A percentile compares a stretch with the other conserved stretches of the same genome.
Evolutionary conservation across 2,888 invertebrate species (phyloP).

Genomic region (Smittia aterrima): DNA sequence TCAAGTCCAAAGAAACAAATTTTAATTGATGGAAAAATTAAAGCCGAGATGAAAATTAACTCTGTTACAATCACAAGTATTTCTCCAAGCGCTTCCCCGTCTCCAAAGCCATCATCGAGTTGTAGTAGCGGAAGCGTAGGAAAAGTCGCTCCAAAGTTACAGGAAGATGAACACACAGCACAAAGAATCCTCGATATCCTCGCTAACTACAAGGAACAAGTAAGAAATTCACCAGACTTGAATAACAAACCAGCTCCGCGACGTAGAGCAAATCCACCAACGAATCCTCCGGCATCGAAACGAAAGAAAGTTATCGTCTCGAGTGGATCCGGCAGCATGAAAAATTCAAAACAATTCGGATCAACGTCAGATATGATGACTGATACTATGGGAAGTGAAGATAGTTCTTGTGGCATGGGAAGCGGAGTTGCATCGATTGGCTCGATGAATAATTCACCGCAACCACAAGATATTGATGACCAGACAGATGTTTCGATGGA

Average conservation of each 20-base stretch:
- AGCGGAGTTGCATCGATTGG: slow-evolving; percentile 50
- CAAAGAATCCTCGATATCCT: slow-evolving; percentile 76
- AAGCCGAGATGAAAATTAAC: slow-evolving; percentile 12
- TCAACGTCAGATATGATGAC: slow-evolving; percentile 61
- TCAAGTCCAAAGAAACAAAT: slow-evolving; percentile 55
- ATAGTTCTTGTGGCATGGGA: slow-evolving; percentile 67
- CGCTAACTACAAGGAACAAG: slow-evolving; percentile 76
- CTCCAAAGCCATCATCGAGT: background rate
- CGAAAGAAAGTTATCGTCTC: slow-evolving; percentile 59
- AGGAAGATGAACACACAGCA: slow-evolving; percentile 78
- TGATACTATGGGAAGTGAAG: slow-evolving; percentile 72
- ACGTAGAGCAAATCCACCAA: slow-evolving; percentile 69
- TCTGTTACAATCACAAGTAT: slow-evolving; percentile 25
- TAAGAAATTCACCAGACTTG: slow-evolving; percentile 73
- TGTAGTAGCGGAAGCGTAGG: background rate
- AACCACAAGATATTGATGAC: slow-evolving; percentile 44
- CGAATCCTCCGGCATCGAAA: slow-evolving; percentile 67
- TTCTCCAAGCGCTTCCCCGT: slow-evolving; percentile 33
- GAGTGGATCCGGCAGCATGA: slow-evolving; percentile 44
- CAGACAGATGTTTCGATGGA: slow-evolving; percentile 40
- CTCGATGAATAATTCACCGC: slow-evolving; percentile 54
- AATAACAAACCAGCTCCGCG: slow-evolving; percentile 80
- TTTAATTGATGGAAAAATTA: background rate
- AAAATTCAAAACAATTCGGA: slow-evolving; percentile 44
- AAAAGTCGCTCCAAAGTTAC: slow-evolving; percentile 61